Conservation (phyloP, 2,888 invertebrate genomes). For the Plusia festucae region DNA sequence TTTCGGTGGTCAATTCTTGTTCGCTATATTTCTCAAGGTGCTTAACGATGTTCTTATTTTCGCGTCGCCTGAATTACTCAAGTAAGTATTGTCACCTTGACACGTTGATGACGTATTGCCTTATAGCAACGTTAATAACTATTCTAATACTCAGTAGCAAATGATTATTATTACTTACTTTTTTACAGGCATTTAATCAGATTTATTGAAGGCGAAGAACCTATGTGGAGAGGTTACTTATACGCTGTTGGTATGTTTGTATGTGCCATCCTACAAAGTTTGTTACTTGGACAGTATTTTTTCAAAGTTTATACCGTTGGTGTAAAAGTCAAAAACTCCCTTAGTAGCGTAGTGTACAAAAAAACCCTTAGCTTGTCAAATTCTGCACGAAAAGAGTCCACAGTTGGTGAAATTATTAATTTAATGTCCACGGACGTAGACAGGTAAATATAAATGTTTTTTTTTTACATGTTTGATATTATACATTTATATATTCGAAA, state of each 20-base stretch:
- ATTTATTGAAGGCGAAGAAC: slow-evolving; percentile 89
- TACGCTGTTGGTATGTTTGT: slow-evolving; percentile 92
- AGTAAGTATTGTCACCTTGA: slow-evolving; percentile 42
- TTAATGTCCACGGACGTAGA: slow-evolving; percentile 96
- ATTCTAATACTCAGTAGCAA: neutral
- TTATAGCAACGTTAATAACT: neutral
- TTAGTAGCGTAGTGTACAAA: slow-evolving; percentile 94
- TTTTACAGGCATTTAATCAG: slow-evolving; percentile 90
- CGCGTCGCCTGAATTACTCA: slow-evolving; percentile 53
- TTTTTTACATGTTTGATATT: too few relatives aligned
- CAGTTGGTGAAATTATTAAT: slow-evolving; percentile 95
- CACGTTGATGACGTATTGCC: neutral
- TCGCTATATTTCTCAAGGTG: slow-evolving; percentile 93
- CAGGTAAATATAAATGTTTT: slow-evolving; percentile 67
- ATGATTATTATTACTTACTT: slow-evolving; percentile 3
- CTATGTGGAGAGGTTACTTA: slow-evolving; percentile 94
- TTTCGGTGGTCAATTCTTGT: slow-evolving; percentile 94
- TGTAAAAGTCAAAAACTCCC: slow-evolving; percentile 94
- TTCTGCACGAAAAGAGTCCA: slow-evolving; percentile 92
- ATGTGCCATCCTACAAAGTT: slow-evolving; percentile 92
- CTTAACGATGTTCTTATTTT: slow-evolving; percentile 65
- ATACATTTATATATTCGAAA: too few relatives aligned
- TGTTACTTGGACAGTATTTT: slow-evolving; percentile 95
- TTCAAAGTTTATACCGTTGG: slow-evolving; percentile 95
- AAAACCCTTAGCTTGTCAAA: slow-evolving; percentile 94